Evolutionary conservation across 2,888 invertebrate genomes (phyloP), one percentile per base, ranked within the genome.

Genomic region (Drosophila lutescens): DNA sequence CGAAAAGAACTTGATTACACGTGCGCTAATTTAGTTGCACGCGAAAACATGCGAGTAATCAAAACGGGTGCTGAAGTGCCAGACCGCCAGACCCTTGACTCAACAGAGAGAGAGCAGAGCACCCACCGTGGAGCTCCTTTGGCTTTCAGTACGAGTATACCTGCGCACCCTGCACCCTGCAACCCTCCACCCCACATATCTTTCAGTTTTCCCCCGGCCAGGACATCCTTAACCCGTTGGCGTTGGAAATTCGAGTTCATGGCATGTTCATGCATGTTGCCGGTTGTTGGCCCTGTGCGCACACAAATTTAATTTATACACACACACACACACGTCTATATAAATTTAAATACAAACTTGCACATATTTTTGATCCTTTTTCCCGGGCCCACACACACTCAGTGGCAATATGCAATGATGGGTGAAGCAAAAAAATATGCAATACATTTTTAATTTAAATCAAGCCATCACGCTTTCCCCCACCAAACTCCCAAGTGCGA

Each of bases 371-470:
- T 30, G 30, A 34, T 34, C 9, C 9, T 34, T 34, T 75, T 66
- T 69, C 1, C 51, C 15, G 30, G 12, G 30, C 56, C 32, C 49
- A 9, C 58, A 9, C 40, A 10, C 41, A 30, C 47, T 20, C 44
- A 32, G 38, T 30, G 40, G 70, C 71, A 56, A 60, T 78, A 63
- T 84, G 74, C 80, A 76, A 60, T 67, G 68, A 68, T 66, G 56
- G 62, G 26, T n/a, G 67, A 34, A 66, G 72, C 83, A 76, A 86
- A 84, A 49, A 88, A 86, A 84, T 88, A 86, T 88, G 88, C 88
- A 88, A 86, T 86, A 85, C 56, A 88, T 86, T 86, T 86, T 88
- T 80, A 86, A 86, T 86, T 88, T 86, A 82, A 88, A 84, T 79
- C 82, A 85, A 82, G 79, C 77, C 74, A 73, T 80, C 78, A 65